Evolutionary conservation across 2,888 invertebrate genomes (phyloP), one percentile per base, ranked within the genome.

Genomic region (Sclerodermus sp.): DNA sequence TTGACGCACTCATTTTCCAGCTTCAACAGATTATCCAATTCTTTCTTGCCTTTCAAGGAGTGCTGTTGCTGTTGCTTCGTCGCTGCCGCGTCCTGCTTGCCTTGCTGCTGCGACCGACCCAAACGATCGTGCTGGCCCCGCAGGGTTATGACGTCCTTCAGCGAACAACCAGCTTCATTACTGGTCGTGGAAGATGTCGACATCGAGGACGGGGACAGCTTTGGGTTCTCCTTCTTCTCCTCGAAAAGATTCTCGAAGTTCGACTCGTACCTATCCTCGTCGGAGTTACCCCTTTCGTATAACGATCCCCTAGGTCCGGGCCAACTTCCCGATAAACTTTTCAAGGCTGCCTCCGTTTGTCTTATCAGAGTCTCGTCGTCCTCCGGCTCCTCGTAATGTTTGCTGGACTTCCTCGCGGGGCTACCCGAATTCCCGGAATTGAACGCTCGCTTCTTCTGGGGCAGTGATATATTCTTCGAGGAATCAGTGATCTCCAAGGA

Each of bases 251-350:
- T 91, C 71, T 92, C 92, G 67, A 91, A 92, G 45, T 88, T 87
- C 29, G 88, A 87, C 66, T 90, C 90, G 66, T 79, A 80, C 50
- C 75, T 73, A 58, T 91, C 90, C 66, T 88, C 87, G 49, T 81
- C 81, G 55, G 86, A 85, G 56, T 84, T 84, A 8, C 77, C 78
- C 45, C 85, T 80, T 47, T 86, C 85, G 66, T 87, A 87, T 53
- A 78, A 72, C 30, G 84, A 84, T 6, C 84, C 84, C 41, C 87
- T 79, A 18, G 86, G 86, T 12, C 89, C 89, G 5, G 88, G 86
- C 89, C 92, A 92, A 74, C 88, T 91, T 13, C 91, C 91, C 0
- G 93, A 91, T n/a, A 94, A 80, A 62, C 90, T 90, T 75, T 91
- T 90, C 29, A 94, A 78, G 0, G 93, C 93, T 1, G 91, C 91